Evolutionary conservation across 2,113 vertebrate genomes (phyloP).

Genomic region (Ciconia stormi): DNA sequence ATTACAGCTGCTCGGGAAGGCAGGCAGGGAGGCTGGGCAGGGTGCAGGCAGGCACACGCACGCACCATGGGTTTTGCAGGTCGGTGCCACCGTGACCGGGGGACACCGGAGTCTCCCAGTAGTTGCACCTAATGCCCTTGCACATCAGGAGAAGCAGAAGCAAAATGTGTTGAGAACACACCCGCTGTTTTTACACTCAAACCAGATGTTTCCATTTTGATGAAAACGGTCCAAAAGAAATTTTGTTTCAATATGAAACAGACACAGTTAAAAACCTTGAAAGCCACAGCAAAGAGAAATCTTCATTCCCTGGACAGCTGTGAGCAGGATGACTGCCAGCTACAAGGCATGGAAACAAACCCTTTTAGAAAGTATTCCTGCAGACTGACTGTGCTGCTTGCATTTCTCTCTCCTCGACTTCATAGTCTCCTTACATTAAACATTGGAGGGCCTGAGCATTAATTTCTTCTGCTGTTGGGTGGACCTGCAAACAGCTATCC

Average conservation of each 20-base stretch:
- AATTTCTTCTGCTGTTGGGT: neutral
- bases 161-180: neutral
- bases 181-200: neutral
- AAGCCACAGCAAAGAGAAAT: neutral
- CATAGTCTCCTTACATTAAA: neutral
- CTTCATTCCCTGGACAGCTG: neutral
- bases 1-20: neutral
- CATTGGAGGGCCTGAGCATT: neutral
- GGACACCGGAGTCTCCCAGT: accelerated
- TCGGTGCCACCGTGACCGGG: neutral
- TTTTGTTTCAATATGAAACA: neutral
- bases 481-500: neutral
- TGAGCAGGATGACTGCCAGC: neutral
- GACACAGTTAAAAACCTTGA: neutral
- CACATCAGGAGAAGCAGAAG: neutral
- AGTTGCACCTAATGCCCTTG: neutral
- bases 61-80: neutral
- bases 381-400: neutral
- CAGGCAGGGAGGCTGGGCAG: neutral
- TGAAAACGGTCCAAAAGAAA: neutral
- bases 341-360: neutral
- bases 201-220: neutral
- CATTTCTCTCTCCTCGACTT: neutral
- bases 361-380: neutral
- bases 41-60: neutral